Conservation (phyloP, 2,888 invertebrate genomes). For the Noctua janthina region DNA sequence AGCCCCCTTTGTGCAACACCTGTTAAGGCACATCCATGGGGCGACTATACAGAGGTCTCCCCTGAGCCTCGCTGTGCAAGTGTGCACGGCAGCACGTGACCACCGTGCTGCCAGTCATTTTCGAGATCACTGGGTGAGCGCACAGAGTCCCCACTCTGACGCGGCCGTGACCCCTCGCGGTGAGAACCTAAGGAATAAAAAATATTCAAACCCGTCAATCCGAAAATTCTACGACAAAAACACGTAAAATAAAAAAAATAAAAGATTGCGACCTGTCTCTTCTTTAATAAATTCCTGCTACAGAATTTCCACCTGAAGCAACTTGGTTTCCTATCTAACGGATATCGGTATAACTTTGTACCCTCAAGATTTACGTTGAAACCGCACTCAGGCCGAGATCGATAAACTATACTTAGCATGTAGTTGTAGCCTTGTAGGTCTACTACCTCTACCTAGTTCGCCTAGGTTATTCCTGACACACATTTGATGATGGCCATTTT, state of each 20-base stretch:
- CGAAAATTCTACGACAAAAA: neutral
- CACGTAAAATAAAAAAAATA: neutral
- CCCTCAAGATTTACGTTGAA: neutral
- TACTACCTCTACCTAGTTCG: neutral
- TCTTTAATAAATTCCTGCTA: neutral
- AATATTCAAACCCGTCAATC: neutral
- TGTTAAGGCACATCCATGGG: too few relatives aligned
- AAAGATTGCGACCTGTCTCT: too few relatives aligned
- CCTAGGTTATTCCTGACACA: neutral
- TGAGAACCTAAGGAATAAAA: neutral
- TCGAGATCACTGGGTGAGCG: too few relatives aligned
- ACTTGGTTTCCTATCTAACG: neutral
- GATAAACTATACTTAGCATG: neutral
- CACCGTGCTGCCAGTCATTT: too few relatives aligned
- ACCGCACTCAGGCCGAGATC: neutral
- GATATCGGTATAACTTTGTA: neutral
- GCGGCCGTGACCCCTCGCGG: too few relatives aligned
- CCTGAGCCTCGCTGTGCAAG: too few relatives aligned
- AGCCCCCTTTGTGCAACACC: too few relatives aligned
- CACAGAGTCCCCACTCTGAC: too few relatives aligned
- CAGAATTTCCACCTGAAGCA: neutral
- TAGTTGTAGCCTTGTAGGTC: neutral
- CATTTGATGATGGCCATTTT: neutral
- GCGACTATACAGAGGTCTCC: too few relatives aligned
- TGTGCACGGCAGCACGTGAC: too few relatives aligned